Evolutionary conservation across 2,797 vertebrate genomes (phyloP).

Genomic region (Malacoctenus gilli): DNA sequence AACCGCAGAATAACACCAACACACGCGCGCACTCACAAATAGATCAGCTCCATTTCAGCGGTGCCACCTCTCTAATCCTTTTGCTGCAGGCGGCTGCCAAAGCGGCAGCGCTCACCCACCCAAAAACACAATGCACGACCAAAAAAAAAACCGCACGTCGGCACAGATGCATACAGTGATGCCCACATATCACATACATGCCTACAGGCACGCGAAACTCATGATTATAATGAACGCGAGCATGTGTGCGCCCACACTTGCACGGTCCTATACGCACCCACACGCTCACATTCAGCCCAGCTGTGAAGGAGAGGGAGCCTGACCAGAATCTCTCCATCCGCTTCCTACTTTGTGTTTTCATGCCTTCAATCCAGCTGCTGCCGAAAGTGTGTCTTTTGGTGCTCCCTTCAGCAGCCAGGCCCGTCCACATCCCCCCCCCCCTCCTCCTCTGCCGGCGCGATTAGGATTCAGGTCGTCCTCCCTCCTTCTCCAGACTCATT

Average conservation of each 20-base stretch:
- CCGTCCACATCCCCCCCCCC: slow-evolving; percentile 8
- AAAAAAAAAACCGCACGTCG: not conserved
- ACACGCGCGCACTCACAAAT: slow-evolving; percentile 34
- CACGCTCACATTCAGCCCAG: slow-evolving; percentile 42
- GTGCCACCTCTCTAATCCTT: slow-evolving; percentile 69
- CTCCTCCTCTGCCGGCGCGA: not conserved
- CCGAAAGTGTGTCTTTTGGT: slow-evolving; percentile 15
- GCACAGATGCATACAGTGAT: not conserved
- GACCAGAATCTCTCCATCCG: slow-evolving; percentile 43
- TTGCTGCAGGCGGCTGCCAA: slow-evolving; percentile 59
- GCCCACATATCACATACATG: slow-evolving; percentile 15
- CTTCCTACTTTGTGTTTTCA: slow-evolving; percentile 47
- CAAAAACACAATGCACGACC: slow-evolving; percentile 33
- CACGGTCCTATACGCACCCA: slow-evolving; percentile 42
- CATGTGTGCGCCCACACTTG: slow-evolving; percentile 20
- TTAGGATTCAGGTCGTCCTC: slow-evolving; percentile 35
- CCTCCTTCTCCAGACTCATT: not conserved
- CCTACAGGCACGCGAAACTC: slow-evolving; percentile 25
- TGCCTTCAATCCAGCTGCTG: slow-evolving; percentile 32
- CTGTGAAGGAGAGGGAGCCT: slow-evolving; percentile 46
- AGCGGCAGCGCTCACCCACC: slow-evolving; percentile 52
- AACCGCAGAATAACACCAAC: slow-evolving; percentile 42
- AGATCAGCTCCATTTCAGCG: slow-evolving; percentile 67
- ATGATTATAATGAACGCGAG: slow-evolving; percentile 34
- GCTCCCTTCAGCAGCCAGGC: slow-evolving; percentile 10